phyloP scores from a whole-genome alignment of 2,797 vertebrate species.

The Poeciliopsis turneri region DNA sequence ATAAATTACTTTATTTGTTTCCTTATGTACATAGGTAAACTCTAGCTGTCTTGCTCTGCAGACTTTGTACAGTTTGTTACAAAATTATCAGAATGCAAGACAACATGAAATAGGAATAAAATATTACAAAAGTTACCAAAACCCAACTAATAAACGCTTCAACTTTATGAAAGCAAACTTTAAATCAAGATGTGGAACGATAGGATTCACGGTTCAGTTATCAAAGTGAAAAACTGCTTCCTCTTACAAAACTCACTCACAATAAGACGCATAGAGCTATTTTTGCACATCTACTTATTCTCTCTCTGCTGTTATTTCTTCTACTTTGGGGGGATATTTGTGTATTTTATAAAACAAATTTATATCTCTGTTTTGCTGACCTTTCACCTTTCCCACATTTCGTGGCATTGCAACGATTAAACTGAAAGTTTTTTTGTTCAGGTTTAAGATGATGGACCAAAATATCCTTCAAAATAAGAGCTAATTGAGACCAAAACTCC shows the following conservation, averaged over 20 bases:
- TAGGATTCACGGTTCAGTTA: not conserved
- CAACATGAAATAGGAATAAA: not conserved
- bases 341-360: not conserved
- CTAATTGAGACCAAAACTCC: too few relatives aligned
- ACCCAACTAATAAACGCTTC: not conserved
- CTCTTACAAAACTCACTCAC: not conserved
- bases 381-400: not conserved
- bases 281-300: not conserved
- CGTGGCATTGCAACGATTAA: not conserved
- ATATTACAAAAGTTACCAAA: not conserved
- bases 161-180: not conserved
- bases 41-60: not conserved
- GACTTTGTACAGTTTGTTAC: too few relatives aligned
- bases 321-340: not conserved
- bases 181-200: not conserved
- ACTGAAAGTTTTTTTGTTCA: too few relatives aligned
- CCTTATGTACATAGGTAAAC: not conserved
- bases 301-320: too few relatives aligned
- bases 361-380: not conserved
- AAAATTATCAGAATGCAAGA: too few relatives aligned
- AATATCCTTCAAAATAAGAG: too few relatives aligned
- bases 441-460: not conserved
- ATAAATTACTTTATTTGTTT: not conserved
- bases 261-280: not conserved
- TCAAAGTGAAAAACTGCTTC: not conserved